Percentiles rank a stretch among this genome's conserved stretches.
phyloP scores from a whole-genome alignment of 2,797 vertebrate species.

The Channa striata region DNA sequence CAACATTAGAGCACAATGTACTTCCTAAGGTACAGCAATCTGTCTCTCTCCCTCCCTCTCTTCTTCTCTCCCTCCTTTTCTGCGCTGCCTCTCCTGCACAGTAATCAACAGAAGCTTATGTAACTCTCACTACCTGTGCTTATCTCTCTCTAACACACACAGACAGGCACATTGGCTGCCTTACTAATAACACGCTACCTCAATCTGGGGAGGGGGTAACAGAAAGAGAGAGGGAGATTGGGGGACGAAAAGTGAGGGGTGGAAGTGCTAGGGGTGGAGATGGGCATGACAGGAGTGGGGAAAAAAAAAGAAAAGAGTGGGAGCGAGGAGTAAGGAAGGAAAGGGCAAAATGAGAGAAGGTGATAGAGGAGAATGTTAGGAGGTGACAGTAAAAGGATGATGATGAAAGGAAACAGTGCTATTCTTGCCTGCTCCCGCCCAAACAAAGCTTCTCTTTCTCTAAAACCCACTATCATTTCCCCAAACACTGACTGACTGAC shows the following conservation, averaged over 20 bases:
- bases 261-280: slow-evolving; percentile 21
- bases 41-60: slow-evolving; percentile 63
- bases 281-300: slow-evolving; percentile 46
- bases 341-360: slow-evolving; percentile 73
- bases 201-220: slow-evolving; percentile 56
- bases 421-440: slow-evolving; percentile 70
- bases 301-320: slow-evolving; percentile 49
- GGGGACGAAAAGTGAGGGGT: slow-evolving; percentile 21
- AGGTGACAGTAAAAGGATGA: slow-evolving; percentile 74
- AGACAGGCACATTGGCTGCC: slow-evolving; percentile 82
- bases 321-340: slow-evolving; percentile 53
- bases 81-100: slow-evolving; percentile 75
- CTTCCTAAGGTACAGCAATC: slow-evolving; percentile 78
- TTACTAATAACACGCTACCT: slow-evolving; percentile 84
- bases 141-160: slow-evolving; percentile 85
- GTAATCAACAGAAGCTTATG: slow-evolving; percentile 85
- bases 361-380: slow-evolving; percentile 70
- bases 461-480: slow-evolving; percentile 75
- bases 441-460: slow-evolving; percentile 76
- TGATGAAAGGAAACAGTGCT: slow-evolving; percentile 79
- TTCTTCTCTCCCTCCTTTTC: slow-evolving; percentile 57
- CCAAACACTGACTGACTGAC: slow-evolving; percentile 77
- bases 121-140: slow-evolving; percentile 88
- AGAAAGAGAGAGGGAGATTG: slow-evolving; percentile 19
- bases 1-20: slow-evolving; percentile 82